Conservation (phyloP, 2,797 vertebrate genomes). For the Monodelphis domestica region DNA sequence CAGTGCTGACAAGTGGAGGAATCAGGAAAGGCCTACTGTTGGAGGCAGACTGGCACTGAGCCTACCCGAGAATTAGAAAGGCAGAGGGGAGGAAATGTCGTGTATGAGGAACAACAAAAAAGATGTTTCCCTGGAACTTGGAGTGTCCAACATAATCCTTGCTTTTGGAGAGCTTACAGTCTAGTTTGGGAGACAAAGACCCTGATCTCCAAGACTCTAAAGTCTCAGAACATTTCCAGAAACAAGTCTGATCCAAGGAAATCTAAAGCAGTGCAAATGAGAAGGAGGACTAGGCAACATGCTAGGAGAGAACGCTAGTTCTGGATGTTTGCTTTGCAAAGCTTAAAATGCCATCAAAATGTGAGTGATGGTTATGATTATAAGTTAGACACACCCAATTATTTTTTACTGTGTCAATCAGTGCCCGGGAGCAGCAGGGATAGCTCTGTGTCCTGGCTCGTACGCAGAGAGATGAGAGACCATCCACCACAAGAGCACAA, state of each 20-base stretch:
- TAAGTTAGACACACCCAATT: background rate
- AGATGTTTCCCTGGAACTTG: background rate
- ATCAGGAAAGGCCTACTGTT: background rate
- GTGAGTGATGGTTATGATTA: background rate
- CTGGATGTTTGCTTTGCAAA: background rate
- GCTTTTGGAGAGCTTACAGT: background rate
- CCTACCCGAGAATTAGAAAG: background rate
- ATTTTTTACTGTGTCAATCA: constrained; percentile 37
- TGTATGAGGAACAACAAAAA: background rate
- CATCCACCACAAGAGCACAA: background rate
- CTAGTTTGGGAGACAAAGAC: background rate
- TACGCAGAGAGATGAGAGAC: constrained; percentile 29
- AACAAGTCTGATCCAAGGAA: background rate
- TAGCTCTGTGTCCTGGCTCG: background rate
- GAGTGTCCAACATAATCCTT: background rate
- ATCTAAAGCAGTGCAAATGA: background rate
- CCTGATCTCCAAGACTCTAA: background rate
- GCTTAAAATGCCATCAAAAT: background rate
- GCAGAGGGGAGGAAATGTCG: background rate
- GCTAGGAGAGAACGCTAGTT: background rate
- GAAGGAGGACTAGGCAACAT: background rate
- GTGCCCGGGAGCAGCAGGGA: background rate
- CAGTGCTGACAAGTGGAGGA: background rate
- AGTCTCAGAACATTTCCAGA: background rate
- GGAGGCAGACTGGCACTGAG: background rate